phyloP scores from a whole-genome alignment of 1,140 invertebrate genomes.

The Phymorhynchus buccinoides region DNA sequence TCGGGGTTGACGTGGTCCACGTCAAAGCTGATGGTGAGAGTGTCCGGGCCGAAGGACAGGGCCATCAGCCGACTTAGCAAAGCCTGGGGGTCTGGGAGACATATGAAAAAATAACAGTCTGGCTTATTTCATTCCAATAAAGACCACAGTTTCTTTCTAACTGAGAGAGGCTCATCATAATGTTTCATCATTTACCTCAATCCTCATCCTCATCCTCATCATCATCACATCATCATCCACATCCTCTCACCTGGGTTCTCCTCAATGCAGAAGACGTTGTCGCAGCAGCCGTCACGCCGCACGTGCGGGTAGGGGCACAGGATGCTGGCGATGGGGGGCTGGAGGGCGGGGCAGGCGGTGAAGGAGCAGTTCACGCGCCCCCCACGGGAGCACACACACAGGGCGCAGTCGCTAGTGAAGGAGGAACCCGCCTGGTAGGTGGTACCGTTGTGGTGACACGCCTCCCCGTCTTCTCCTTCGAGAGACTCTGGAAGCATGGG shows the following conservation, averaged over 20 bases:
- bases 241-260: constrained; percentile 37
- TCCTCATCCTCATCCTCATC: no score
- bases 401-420: constrained; percentile 38
- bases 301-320: constrained; percentile 46
- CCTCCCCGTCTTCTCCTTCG: neutral
- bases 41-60: constrained; percentile 44
- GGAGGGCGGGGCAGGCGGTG: constrained; percentile 25
- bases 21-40: constrained; percentile 49
- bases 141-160: no score
- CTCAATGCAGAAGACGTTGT: constrained; percentile 40
- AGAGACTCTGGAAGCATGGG: no score
- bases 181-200: no score
- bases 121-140: neutral
- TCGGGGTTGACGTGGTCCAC: constrained; percentile 5
- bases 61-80: constrained; percentile 44
- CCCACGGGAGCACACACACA: constrained; percentile 41
- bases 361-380: constrained; percentile 34
- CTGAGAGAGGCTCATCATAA: no score
- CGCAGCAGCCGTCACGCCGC: constrained; percentile 41
- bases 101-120: neutral
- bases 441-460: constrained; percentile 38
- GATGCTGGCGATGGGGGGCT: constrained; percentile 35
- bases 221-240: no score
- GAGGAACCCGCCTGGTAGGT: constrained; percentile 27
- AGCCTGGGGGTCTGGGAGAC: constrained; percentile 31